Conservation (phyloP, 2,113 vertebrate species). For the Lagopus leucura region DNA sequence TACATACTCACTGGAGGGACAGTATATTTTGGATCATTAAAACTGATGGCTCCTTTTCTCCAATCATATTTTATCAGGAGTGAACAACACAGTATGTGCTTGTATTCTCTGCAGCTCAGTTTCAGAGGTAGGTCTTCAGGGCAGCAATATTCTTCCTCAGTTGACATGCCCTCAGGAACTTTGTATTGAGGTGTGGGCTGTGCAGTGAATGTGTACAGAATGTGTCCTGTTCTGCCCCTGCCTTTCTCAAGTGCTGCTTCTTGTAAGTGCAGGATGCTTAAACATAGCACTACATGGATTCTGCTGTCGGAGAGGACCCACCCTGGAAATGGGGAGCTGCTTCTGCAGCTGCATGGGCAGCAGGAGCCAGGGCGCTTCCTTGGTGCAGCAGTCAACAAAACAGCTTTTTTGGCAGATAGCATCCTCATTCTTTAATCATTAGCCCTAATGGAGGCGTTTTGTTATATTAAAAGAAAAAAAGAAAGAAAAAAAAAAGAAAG, state of each 20-base stretch:
- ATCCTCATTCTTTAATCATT: conserved; percentile 65
- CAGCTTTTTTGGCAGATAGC: conserved; percentile 44
- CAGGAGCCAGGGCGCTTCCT: not conserved
- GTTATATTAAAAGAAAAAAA: not conserved
- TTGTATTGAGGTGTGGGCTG: not conserved
- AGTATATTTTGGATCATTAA: not conserved
- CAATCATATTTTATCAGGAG: not conserved
- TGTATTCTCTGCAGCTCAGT: not conserved
- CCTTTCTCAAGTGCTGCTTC: not conserved
- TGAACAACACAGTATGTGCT: not conserved
- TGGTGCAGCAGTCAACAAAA: conserved; percentile 47
- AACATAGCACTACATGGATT: not conserved
- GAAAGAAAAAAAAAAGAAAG: not conserved
- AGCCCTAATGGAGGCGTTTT: conserved; percentile 74
- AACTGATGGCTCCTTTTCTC: not conserved
- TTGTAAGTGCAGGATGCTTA: not conserved
- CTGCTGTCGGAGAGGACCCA: not conserved
- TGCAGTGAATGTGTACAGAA: rapidly evolving
- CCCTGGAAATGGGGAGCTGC: not conserved
- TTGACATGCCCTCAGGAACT: not conserved
- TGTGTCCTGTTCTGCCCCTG: not conserved
- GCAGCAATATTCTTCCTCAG: not conserved
- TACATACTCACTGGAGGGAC: not conserved
- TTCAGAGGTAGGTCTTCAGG: not conserved
- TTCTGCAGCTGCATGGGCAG: not conserved